Conservation (phyloP, 2,797 vertebrate species). For the Mycteria americana region DNA sequence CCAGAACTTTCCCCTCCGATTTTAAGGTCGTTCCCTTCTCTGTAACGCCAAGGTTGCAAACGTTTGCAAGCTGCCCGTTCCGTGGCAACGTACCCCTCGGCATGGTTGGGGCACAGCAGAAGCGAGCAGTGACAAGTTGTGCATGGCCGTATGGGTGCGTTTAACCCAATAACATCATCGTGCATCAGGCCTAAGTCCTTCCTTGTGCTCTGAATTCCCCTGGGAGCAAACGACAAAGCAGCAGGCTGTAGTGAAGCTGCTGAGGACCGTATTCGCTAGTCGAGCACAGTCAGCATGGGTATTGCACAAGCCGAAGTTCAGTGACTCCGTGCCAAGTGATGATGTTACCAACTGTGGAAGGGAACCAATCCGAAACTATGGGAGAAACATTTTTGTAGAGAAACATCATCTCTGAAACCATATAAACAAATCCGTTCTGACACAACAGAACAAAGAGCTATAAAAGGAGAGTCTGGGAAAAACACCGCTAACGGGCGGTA, state of each 20-base stretch:
- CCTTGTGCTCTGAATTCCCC: accelerated
- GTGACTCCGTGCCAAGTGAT: neutral
- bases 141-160: accelerated
- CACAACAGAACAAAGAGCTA: neutral
- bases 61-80: accelerated
- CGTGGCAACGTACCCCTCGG: accelerated
- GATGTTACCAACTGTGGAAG: neutral
- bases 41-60: neutral
- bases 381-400: slow-evolving; percentile 13
- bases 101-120: accelerated
- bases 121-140: accelerated
- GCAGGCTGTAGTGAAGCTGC: accelerated
- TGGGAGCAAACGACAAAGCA: neutral
- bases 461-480: slow-evolving; percentile 36
- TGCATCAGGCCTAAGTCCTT: neutral
- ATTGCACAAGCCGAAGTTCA: neutral
- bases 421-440: neutral
- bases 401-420: neutral
- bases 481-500: neutral
- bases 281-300: neutral
- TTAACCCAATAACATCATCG: neutral
- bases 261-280: accelerated
- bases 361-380: neutral
- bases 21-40: too few relatives aligned
- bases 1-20: neutral